Conservation (phyloP, 2,888 invertebrate genomes). For the Pterobdella sp. region DNA sequence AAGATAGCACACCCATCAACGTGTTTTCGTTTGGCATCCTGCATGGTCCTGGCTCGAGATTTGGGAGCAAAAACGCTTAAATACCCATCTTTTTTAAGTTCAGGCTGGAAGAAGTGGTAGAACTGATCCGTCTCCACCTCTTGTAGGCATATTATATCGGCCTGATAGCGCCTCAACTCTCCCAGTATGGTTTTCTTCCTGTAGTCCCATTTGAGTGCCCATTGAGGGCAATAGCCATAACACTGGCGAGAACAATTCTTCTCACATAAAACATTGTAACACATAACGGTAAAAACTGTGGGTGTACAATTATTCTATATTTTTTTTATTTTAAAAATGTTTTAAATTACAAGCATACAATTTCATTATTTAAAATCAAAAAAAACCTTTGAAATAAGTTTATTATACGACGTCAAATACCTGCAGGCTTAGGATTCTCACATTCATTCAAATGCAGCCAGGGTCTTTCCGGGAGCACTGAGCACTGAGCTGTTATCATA, state of each 20-base stretch:
- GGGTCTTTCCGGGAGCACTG: constrained; percentile 24
- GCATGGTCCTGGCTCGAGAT: constrained; percentile 95
- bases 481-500: constrained; percentile 18
- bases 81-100: constrained; percentile 76
- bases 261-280: constrained; percentile 97
- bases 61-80: constrained; percentile 94
- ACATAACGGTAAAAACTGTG: constrained; percentile 87
- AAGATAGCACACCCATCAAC: constrained; percentile 99
- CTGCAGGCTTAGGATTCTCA: constrained; percentile 23
- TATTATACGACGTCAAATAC: too few relatives aligned
- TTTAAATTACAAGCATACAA: not conserved
- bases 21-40: constrained; percentile 87
- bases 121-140: constrained; percentile 99
- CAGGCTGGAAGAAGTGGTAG: constrained; percentile 88
- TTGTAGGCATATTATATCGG: constrained; percentile 90
- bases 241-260: constrained; percentile 96
- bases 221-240: constrained; percentile 98
- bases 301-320: not conserved
- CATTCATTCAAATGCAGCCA: constrained; percentile 23
- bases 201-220: constrained; percentile 98
- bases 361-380: not conserved
- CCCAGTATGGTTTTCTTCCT: constrained; percentile 91
- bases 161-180: constrained; percentile 88
- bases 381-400: too few relatives aligned
- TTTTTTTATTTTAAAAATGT: not conserved